These are phyloP conservation scores for Lasioglossum morio DNA, from an alignment of 2,888 invertebrate genomes.

Conservation along the genomic window DNA sequence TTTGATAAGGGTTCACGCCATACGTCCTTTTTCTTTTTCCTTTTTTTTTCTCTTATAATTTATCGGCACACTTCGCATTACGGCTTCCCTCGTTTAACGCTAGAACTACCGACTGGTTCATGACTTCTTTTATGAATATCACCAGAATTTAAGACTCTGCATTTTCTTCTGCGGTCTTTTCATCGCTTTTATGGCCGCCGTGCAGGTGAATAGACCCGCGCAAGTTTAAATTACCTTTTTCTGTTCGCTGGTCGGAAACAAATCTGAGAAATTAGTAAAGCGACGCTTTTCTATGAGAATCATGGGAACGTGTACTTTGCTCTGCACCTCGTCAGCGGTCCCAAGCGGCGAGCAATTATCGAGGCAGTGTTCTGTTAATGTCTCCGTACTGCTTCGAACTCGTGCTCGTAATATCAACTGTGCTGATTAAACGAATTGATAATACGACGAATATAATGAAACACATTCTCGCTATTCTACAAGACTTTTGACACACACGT, in stretches of 20 bases:
- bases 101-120: background rate
- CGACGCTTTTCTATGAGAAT: background rate
- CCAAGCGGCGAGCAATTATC: background rate
- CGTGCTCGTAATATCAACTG: background rate
- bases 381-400: background rate
- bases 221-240: background rate
- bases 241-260: background rate
- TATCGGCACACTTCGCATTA: background rate
- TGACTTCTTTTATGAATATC: background rate
- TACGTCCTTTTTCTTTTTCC: background rate
- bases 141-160: background rate
- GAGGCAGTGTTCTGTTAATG: background rate
- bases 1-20: constrained; percentile 1
- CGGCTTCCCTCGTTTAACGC: background rate
- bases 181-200: background rate
- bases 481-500: too few species aligned
- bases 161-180: background rate
- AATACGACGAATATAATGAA: background rate
- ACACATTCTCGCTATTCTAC: background rate
- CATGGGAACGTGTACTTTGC: background rate
- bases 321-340: background rate
- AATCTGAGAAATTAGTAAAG: background rate
- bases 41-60: background rate
- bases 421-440: too few species aligned
- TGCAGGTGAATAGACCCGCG: background rate